Conservation (phyloP, 2,113 vertebrate genomes). For the Albula goreensis region DNA sequence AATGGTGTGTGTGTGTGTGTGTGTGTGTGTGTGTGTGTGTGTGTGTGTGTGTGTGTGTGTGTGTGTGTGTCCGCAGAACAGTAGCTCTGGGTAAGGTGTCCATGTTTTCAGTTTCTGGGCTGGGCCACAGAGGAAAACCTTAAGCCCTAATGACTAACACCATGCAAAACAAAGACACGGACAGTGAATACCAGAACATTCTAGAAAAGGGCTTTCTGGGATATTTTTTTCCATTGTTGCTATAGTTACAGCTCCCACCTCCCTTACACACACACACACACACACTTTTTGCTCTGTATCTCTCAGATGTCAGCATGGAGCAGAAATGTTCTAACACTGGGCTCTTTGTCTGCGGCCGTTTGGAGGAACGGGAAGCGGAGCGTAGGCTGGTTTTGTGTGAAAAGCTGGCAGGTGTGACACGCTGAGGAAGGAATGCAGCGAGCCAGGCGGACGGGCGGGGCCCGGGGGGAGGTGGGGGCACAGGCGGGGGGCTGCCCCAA, state of each 20-base stretch:
- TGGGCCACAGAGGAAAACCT: not conserved
- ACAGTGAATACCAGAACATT: not conserved
- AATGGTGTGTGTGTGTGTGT: no score
- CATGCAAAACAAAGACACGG: not conserved
- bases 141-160: not conserved
- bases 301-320: not conserved
- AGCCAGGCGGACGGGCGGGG: conserved; percentile 32
- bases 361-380: conserved; percentile 44
- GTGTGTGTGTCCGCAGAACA: not conserved
- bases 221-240: not conserved
- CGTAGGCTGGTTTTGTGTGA: conserved; percentile 38
- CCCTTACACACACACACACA: no score
- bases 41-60: no score
- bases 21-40: no score
- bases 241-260: not conserved
- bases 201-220: not conserved
- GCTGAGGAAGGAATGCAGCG: conserved; percentile 67
- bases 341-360: conserved; percentile 59
- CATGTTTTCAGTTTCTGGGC: not conserved
- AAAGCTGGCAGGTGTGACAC: conserved; percentile 64
- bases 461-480: conserved; percentile 30
- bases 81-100: not conserved
- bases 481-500: not conserved
- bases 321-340: conserved; percentile 38
- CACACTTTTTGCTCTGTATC: not conserved